These are phyloP conservation scores for Todiramphus chloris DNA, from an alignment of 2,113 vertebrate species.

Conservation along the genomic window DNA sequence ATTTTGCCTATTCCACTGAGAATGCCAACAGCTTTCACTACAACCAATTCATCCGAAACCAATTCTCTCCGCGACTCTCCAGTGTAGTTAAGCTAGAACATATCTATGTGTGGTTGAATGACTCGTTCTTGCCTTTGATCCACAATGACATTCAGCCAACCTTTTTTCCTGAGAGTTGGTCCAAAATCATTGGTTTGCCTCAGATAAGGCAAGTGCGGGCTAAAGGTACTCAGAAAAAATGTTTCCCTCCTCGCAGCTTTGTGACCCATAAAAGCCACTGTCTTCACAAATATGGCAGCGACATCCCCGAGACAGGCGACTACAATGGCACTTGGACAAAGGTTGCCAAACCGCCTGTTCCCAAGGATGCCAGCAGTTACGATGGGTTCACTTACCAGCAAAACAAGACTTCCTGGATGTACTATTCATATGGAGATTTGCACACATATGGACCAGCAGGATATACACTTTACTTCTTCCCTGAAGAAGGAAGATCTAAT, in stretches of 20 bases:
- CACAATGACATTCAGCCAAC: constrained; percentile 45
- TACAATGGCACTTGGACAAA: constrained; percentile 32
- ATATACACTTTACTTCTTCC: constrained; percentile 68
- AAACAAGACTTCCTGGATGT: constrained; percentile 10
- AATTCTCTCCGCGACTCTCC: constrained; percentile 39
- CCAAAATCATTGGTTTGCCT: constrained; percentile 70
- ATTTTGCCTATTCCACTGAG: background rate
- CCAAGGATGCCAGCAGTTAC: background rate
- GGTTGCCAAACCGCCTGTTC: background rate
- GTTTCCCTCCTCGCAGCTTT: background rate
- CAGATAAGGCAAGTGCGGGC: constrained; percentile 71
- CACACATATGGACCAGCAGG: constrained; percentile 60
- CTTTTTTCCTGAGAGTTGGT: constrained; percentile 42
- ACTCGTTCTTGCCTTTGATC: constrained; percentile 54
- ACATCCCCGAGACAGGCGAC: constrained; percentile 31
- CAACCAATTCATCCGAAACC: constrained; percentile 1
- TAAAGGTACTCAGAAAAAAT: background rate
- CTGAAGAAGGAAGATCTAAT: constrained; percentile 22
- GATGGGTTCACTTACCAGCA: constrained; percentile 56
- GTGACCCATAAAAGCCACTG: constrained; percentile 45
- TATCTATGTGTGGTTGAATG: constrained; percentile 52
- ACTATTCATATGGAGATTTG: constrained; percentile 39
- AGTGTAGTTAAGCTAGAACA: background rate
- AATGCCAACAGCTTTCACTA: constrained; percentile 41
- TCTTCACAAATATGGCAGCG: constrained; percentile 20